Evolutionary conservation across 2,797 vertebrate species (phyloP).

Genomic region (Chromis chromis): DNA sequence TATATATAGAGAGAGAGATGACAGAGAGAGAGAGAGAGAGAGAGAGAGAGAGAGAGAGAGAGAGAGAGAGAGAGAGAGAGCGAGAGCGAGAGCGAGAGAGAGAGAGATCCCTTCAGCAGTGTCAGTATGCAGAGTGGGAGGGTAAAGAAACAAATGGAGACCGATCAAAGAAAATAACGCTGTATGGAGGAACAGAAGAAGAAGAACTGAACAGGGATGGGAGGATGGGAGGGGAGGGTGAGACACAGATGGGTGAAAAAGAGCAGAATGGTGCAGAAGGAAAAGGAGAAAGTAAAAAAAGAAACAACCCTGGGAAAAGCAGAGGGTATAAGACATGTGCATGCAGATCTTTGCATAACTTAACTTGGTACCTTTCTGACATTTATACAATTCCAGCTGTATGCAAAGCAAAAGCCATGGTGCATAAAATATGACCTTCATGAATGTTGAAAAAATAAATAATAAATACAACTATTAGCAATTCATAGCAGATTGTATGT

Average conservation of each 20-base stretch:
- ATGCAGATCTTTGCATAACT: conserved; percentile 47
- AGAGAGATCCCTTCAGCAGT: conserved; percentile 66
- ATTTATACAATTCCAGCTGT: conserved; percentile 30
- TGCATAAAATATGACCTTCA: conserved; percentile 53
- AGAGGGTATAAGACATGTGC: conserved; percentile 26
- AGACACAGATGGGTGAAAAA: conserved; percentile 54
- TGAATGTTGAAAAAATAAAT: conserved; percentile 26
- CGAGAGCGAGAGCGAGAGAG: conserved; percentile 28
- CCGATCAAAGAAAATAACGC: conserved; percentile 61
- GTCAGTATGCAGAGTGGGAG: conserved; percentile 72
- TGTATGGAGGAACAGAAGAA: conserved; percentile 45
- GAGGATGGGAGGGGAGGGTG: conserved; percentile 23
- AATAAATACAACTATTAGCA: conserved; percentile 17
- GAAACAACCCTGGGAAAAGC: conserved; percentile 20
- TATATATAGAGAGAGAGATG: conserved; percentile 33
- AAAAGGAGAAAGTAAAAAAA: conserved; percentile 8
- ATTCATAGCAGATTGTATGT: conserved; percentile 29
- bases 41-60: conserved; percentile 64
- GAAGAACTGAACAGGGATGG: conserved; percentile 47
- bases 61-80: conserved; percentile 51
- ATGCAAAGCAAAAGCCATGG: conserved; percentile 17
- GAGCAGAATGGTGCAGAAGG: conserved; percentile 32
- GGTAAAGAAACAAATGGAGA: conserved; percentile 70
- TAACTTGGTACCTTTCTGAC: conserved; percentile 18
- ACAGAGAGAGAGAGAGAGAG: conserved; percentile 61